Evolutionary conservation across 1,140 invertebrate species (phyloP).

Genomic region (Neotoxoptera formosana): DNA sequence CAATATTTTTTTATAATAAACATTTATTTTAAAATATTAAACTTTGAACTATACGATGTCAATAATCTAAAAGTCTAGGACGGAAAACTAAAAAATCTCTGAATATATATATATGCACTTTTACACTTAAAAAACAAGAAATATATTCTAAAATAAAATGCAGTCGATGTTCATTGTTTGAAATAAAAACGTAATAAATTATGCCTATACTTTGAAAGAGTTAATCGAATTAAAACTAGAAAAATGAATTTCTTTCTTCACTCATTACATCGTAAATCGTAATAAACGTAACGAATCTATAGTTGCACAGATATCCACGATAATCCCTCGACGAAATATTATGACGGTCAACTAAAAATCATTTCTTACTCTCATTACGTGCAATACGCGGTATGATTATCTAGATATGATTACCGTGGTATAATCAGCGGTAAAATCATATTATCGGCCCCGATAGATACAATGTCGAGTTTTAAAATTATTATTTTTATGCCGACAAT

Average conservation of each 20-base stretch:
- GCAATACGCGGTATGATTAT: too few relatives aligned
- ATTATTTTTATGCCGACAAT: background rate
- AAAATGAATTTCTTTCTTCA: background rate
- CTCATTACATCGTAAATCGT: background rate
- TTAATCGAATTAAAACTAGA: background rate
- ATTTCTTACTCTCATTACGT: background rate
- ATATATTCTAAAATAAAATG: background rate
- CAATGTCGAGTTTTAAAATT: background rate
- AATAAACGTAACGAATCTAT: background rate
- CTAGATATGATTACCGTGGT: too few relatives aligned
- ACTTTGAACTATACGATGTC: background rate
- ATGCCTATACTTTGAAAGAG: background rate
- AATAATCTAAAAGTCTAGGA: background rate
- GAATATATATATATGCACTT: background rate
- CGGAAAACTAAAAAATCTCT: background rate
- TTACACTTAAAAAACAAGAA: background rate
- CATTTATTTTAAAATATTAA: background rate
- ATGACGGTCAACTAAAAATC: background rate
- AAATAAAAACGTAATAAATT: background rate
- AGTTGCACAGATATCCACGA: background rate
- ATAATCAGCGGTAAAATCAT: background rate
- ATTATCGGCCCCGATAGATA: background rate
- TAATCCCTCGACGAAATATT: background rate
- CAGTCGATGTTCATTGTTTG: background rate
- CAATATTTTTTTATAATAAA: background rate